These are phyloP conservation scores for Sipunculus nudus DNA, from an alignment of 2,888 invertebrate genomes.

Conservation along the genomic window DNA sequence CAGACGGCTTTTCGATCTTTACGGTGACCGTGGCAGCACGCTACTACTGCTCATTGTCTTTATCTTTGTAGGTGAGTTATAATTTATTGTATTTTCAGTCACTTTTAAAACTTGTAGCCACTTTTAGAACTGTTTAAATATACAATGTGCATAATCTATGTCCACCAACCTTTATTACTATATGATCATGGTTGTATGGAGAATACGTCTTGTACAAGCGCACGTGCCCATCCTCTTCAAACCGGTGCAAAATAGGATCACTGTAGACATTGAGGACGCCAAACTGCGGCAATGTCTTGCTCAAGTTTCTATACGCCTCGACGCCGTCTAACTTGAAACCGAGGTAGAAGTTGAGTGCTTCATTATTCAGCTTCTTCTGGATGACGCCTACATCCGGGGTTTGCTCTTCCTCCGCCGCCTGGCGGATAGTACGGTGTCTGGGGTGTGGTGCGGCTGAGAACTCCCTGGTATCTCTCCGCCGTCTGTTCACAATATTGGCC, in stretches of 20 bases:
- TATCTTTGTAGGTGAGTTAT: no score
- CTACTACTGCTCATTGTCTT: no score
- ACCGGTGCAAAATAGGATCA: conserved; percentile 22
- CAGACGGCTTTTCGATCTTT: no score
- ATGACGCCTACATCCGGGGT: no score
- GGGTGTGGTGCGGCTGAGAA: no score
- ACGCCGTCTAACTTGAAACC: conserved; percentile 33
- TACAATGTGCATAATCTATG: no score
- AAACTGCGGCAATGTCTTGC: conserved; percentile 13
- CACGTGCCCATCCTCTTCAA: conserved; percentile 1
- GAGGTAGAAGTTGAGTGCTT: conserved; percentile 24
- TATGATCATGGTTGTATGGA: conserved; percentile 9
- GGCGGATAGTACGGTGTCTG: neutral
- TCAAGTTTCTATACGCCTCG: conserved; percentile 23
- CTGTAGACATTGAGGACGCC: conserved; percentile 22
- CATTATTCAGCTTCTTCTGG: conserved; percentile 7
- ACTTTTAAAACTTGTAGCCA: no score
- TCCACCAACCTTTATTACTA: conserved; percentile 25
- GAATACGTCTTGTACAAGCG: conserved; percentile 21
- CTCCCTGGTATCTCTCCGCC: no score
- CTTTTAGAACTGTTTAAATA: no score
- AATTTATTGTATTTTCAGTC: no score
- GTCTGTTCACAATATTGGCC: neutral
- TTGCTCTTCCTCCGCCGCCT: neutral
- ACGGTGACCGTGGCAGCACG: no score